Base-by-base conservation (phyloP, 2,888 invertebrate genomes). In the Eutolmus rufibarbis region DNA sequence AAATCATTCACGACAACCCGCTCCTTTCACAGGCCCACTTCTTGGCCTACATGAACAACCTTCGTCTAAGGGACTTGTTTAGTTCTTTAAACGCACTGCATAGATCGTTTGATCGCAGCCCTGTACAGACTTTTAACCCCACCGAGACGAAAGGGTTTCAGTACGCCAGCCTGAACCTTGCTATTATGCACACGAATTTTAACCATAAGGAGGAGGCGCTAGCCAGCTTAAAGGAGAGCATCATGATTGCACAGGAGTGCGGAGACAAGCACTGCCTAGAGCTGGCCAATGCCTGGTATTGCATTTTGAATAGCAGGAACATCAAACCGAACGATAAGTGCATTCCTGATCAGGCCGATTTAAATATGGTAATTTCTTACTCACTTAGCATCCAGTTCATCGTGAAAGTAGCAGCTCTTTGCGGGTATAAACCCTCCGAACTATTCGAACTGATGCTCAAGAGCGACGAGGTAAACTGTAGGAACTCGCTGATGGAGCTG, bases 81-180 rank as follows among this genome's bases (percentile, higher is more conserved):
- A 91, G 91, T 86, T 90, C 92, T 0, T 81, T 92, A 14, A 90
- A 91, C 76, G 91, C 92, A 0, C 88, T 92, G 7, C 92, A 92
- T 89, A 90, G 97, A 95, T 43, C 97, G 95, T 7, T 94, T 96
- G 90, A 96, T 96, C 90, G 97, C 95, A 90, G 94, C 96, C 86
- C 96, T 95, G 91, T 81, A 91, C 92, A 34, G 89, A 91, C 1
- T n/a, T 94, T 94, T 77, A 94, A 94, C 89, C 93, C 93, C 90
- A 93, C 93, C 74, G 93, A 93, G 85, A 93, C 93, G 89, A 85
- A 86, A 86, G 96, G 95, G 74, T 96, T 96, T 90, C 94, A 98
- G 91, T 98, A 97, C 91, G 97, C 98, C 7, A 97, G 97, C 23
- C 94, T 98, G n/a, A 98, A 98, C 92, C 94, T 98, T 89, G 97